Evolutionary conservation across 2,888 invertebrate genomes (phyloP), one percentile per base, ranked within the genome.

Genomic region (Acrocera orbiculus): DNA sequence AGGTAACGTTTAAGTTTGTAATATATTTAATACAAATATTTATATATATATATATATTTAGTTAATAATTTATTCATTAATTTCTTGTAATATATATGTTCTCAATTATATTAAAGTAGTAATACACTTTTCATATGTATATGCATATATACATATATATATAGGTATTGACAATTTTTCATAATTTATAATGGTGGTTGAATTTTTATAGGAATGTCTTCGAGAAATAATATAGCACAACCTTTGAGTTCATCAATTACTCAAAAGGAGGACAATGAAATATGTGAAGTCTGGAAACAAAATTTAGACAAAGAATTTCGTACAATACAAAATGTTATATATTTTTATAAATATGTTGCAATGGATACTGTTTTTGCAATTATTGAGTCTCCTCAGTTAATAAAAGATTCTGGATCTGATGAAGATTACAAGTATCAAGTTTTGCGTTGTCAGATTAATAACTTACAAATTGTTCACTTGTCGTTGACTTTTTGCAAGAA

Each of bases 341-440:
- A 78, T 53, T 80, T 81, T 48, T 82, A 77, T 56, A 78, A 79
- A 46, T 82, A 79, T 66, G 79, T 82, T 29, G 82, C 81, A 27
- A 82, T 82, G 93, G 98, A 99, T 58, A 99, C 98, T 15, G 98
- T 99, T 61, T 99, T 99, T 63, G 98, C 98, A 4, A 90, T 90
- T 9, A 87, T 92, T 26, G 89, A n/a, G n/a, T n/a, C 90, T 15
- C 96, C 96, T 13, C 69, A 95, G 38, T 98, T 98, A 1, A 86
- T 96, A 47, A 98, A 98, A 32, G 87, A 87, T 63, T 89, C 89
- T 54, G 70, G 86, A 49, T 86, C 85, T 35, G 82, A 83, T 34
- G 83, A 85, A 13, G 89, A 89, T 54, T 90, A 89, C 53, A 85
- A 89, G 52, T 95, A 95, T 61, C 92, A 93, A 56, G 69, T 95